phyloP scores from a whole-genome alignment of 2,888 invertebrate genomes.

The Rhingia rostrata region DNA sequence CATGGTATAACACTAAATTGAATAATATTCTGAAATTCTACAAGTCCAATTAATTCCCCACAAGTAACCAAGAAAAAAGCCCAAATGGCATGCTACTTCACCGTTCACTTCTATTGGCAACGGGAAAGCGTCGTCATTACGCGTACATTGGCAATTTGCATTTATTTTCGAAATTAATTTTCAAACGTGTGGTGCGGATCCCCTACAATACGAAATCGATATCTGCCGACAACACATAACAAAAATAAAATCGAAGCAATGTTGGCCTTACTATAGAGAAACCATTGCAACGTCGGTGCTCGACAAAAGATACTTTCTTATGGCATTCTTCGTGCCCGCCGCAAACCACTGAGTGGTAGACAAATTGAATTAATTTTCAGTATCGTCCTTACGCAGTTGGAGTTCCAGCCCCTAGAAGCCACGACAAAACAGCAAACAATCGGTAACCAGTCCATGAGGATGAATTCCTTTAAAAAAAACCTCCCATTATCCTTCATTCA shows the following conservation, averaged over 20 bases:
- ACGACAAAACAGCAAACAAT: slow-evolving; percentile 45
- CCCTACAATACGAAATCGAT: neutral
- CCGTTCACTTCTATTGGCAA: slow-evolving; percentile 18
- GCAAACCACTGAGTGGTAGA: slow-evolving; percentile 24
- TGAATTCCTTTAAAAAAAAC: slow-evolving; percentile 62
- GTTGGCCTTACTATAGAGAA: neutral
- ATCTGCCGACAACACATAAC: slow-evolving; percentile 19
- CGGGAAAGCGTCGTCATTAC: slow-evolving; percentile 5
- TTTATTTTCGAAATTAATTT: slow-evolving; percentile 47
- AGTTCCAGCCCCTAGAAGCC: slow-evolving; percentile 17
- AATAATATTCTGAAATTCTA: slow-evolving; percentile 5
- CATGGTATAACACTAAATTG: slow-evolving; percentile 25
- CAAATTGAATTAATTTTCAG: slow-evolving; percentile 61
- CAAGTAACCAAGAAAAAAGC: slow-evolving; percentile 10
- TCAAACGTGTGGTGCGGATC: neutral
- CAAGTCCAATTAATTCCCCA: slow-evolving; percentile 28
- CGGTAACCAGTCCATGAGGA: slow-evolving; percentile 64
- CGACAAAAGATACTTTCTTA: slow-evolving; percentile 9
- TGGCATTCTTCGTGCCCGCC: neutral
- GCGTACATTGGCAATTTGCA: slow-evolving; percentile 46
- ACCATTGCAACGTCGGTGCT: neutral
- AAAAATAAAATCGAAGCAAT: slow-evolving; percentile 20
- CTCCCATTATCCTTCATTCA: slow-evolving; percentile 70
- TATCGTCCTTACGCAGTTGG: slow-evolving; percentile 35
- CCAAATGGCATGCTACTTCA: neutral